A percentile compares a stretch with the other conserved stretches of the same genome.
These are phyloP conservation scores for Astreopora myriophthalma DNA, from an alignment of 64 coral and sea anemone species.

Conservation along the genomic window DNA sequence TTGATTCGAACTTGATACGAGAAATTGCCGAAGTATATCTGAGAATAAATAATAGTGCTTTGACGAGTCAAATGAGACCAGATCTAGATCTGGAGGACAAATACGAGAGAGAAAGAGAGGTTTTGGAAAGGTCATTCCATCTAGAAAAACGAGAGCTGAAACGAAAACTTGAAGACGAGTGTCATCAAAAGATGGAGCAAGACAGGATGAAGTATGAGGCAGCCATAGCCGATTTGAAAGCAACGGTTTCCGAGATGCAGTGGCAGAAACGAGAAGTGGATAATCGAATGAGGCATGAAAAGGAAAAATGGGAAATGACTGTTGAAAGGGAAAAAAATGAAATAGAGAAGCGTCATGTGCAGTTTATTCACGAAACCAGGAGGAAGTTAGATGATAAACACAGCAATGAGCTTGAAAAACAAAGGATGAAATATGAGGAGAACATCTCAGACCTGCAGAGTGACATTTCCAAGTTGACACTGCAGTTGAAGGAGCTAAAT, in stretches of 20 bases:
- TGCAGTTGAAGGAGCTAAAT: constrained; percentile 90
- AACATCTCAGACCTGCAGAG: constrained; percentile 80
- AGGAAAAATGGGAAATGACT: constrained; percentile 86
- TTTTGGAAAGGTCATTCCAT: constrained; percentile 73
- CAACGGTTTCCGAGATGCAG: constrained; percentile 83
- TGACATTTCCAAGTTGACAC: constrained; percentile 84
- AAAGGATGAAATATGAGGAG: constrained; percentile 88
- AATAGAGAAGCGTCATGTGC: constrained; percentile 76
- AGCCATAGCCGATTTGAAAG: constrained; percentile 72
- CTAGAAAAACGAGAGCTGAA: constrained; percentile 82
- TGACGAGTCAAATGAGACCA: constrained; percentile 80
- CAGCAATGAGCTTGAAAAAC: constrained; percentile 72
- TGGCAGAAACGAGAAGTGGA: constrained; percentile 94
- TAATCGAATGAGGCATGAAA: constrained; percentile 73
- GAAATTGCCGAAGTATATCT: constrained; percentile 95
- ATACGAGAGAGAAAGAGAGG: constrained; percentile 86
- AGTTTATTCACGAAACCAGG: constrained; percentile 68
- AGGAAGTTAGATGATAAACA: constrained; percentile 70
- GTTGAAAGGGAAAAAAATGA: constrained; percentile 91
- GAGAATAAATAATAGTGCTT: constrained; percentile 74
- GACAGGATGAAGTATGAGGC: constrained; percentile 78
- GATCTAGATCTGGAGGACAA: constrained; percentile 97
- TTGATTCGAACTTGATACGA: constrained; percentile 82
- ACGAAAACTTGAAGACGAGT: constrained; percentile 85
- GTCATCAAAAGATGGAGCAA: constrained; percentile 65